These are phyloP conservation scores for Rhynchomys soricoides DNA, from an alignment of 2,113 vertebrate species.

Conservation along the genomic window DNA sequence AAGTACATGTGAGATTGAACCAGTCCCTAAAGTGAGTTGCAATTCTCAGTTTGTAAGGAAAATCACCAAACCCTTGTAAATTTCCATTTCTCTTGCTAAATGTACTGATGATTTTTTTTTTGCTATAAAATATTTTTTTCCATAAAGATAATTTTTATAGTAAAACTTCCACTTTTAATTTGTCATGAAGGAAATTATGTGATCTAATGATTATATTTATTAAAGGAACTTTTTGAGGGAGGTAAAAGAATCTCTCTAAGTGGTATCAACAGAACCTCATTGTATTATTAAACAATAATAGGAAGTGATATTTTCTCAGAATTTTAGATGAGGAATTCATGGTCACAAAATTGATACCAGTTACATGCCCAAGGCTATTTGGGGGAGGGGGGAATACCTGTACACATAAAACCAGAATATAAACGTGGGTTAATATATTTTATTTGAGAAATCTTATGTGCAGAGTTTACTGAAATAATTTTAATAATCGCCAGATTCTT, in stretches of 20 bases:
- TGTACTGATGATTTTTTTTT: background rate
- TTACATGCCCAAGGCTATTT: background rate
- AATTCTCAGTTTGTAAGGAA: slow-evolving; percentile 46
- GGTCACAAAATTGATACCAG: background rate
- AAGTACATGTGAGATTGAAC: background rate
- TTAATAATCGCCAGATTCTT: slow-evolving; percentile 15
- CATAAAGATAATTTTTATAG: background rate
- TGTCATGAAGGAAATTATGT: background rate
- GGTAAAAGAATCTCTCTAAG: slow-evolving; percentile 13
- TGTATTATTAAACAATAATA: background rate
- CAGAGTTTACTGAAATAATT: slow-evolving; percentile 4
- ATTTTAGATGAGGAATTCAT: background rate
- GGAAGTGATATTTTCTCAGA: background rate
- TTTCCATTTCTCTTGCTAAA: background rate
- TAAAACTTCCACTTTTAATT: background rate
- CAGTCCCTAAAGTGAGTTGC: slow-evolving; percentile 11
- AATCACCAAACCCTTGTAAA: background rate
- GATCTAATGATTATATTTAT: background rate
- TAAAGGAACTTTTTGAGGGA: background rate
- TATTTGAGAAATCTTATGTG: background rate
- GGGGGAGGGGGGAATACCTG: background rate
- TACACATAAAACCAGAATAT: background rate
- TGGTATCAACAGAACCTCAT: background rate
- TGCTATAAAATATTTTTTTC: background rate
- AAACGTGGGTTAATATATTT: background rate